A percentile compares a stretch with the other conserved stretches of the same genome.
Conservation (phyloP, 2,888 invertebrate species). For the Cosmopolites sordidus region DNA sequence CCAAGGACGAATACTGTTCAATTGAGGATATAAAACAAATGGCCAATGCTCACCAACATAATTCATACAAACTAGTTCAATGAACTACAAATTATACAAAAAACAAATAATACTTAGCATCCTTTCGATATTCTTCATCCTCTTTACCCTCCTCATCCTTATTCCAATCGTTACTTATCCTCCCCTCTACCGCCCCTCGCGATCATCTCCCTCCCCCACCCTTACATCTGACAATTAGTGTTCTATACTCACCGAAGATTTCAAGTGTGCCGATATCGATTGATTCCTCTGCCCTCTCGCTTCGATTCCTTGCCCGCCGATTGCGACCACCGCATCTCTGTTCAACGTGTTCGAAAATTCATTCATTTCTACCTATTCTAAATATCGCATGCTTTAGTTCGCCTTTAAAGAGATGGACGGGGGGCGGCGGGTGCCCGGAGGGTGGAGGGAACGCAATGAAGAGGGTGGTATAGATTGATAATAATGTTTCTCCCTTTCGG, state of each 20-base stretch:
- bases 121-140: no score
- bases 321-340: constrained; percentile 38
- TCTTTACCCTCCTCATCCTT: neutral
- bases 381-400: constrained; percentile 25
- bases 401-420: neutral
- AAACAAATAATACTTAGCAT: no score
- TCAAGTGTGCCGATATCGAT: constrained; percentile 41
- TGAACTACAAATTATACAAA: no score
- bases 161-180: neutral
- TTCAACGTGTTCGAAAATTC: constrained; percentile 39
- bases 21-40: no score
- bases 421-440: constrained; percentile 3
- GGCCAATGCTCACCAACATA: no score
- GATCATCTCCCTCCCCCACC: constrained; percentile 21
- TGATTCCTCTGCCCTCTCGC: constrained; percentile 41
- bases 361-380: constrained; percentile 38
- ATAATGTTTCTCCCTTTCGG: constrained; percentile 26
- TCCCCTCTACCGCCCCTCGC: constrained; percentile 6
- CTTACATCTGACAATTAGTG: constrained; percentile 29
- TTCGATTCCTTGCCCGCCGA: constrained; percentile 40
- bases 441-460: neutral
- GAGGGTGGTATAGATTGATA: constrained; percentile 22
- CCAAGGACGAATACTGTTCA: no score
- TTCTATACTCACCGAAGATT: constrained; percentile 26
- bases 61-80: no score